phyloP scores from a whole-genome alignment of 2,113 vertebrate species.

The Genyomyrus donnyi region DNA sequence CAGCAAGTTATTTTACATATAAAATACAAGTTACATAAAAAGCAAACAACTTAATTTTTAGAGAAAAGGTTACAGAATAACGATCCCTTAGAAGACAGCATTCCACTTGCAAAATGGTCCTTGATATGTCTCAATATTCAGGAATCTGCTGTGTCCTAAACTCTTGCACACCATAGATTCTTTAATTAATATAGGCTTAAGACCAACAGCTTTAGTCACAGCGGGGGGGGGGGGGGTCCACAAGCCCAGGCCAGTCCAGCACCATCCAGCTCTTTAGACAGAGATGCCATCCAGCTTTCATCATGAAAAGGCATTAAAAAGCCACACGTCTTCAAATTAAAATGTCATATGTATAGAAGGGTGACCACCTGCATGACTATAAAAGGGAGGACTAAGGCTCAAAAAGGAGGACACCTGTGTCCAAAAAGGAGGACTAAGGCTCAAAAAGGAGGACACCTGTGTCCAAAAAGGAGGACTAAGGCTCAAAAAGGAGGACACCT shows the following conservation, averaged over 20 bases:
- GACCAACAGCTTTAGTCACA: constrained; percentile 63
- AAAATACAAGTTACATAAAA: not conserved
- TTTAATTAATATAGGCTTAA: constrained; percentile 74
- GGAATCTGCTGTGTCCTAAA: constrained; percentile 57
- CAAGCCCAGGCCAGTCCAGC: constrained; percentile 48
- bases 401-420: not conserved
- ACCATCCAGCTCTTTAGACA: constrained; percentile 6
- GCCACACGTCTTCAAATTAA: not conserved
- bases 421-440: too few relatives aligned
- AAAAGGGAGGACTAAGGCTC: not conserved
- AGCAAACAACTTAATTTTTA: not conserved
- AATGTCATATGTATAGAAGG: not conserved
- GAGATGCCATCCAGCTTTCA: not conserved
- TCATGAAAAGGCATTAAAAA: not conserved
- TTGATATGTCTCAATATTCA: constrained; percentile 1
- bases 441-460: too few relatives aligned
- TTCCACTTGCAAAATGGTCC: not conserved
- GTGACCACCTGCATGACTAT: not conserved
- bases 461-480: too few relatives aligned
- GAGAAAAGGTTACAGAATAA: not conserved
- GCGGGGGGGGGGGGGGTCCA: constrained; percentile 45
- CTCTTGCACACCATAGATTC: constrained; percentile 54
- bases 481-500: too few relatives aligned
- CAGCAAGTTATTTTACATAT: not conserved
- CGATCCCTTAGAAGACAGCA: not conserved